Percentiles rank a stretch among this genome's conserved stretches.
These are phyloP conservation scores for Alexandromys fortis DNA, from an alignment of 2,113 vertebrate species.

Conservation along the genomic window DNA sequence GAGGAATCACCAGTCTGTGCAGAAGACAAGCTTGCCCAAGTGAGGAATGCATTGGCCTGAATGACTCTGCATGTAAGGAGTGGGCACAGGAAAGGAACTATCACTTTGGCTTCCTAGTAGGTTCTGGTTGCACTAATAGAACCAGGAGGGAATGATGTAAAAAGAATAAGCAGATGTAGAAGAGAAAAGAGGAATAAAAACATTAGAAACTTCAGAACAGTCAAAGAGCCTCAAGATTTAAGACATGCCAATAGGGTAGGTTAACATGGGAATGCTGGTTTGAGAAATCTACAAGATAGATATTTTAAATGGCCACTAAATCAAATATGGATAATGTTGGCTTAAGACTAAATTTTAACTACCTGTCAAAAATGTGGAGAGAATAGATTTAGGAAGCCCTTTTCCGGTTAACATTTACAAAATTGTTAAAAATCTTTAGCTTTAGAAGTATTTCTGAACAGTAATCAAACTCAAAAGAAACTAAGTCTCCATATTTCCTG, in stretches of 20 bases:
- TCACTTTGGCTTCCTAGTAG: background rate
- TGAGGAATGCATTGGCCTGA: background rate
- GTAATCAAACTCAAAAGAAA: background rate
- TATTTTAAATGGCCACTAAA: no score
- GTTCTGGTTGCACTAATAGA: background rate
- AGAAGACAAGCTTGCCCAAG: background rate
- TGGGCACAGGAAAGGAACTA: background rate
- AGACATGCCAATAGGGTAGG: background rate
- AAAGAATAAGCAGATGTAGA: background rate
- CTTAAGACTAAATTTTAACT: constrained; percentile 36
- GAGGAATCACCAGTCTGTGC: background rate
- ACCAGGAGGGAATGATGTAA: background rate
- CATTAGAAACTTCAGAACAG: background rate
- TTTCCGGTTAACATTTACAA: background rate
- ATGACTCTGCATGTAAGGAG: background rate
- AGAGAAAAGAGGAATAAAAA: background rate
- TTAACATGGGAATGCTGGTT: background rate
- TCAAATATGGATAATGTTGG: background rate
- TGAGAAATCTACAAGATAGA: background rate
- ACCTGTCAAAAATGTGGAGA: background rate
- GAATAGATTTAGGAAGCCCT: background rate
- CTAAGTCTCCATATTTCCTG: background rate
- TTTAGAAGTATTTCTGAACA: constrained; percentile 3
- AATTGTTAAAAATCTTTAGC: background rate
- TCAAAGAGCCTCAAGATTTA: background rate